A percentile compares a stretch with the other conserved stretches of the same genome.
These are phyloP conservation scores for Penaeus japonicus DNA, from an alignment of 1,140 invertebrate species.

Conservation along the genomic window DNA sequence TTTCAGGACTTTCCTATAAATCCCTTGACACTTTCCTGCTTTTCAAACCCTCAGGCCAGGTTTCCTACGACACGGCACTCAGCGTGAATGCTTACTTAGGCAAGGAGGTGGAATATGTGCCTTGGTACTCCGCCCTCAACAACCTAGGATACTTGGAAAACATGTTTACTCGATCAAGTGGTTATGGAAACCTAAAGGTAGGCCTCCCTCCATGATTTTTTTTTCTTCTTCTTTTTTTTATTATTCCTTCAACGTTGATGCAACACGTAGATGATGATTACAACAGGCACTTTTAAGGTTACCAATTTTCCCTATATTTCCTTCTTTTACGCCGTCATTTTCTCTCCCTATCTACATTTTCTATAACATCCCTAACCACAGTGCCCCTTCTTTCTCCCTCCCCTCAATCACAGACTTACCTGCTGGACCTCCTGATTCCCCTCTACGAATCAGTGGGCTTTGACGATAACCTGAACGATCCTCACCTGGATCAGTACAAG, in stretches of 20 bases:
- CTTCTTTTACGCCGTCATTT: too few species aligned
- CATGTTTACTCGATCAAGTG: constrained; percentile 18
- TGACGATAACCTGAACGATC: constrained; percentile 22
- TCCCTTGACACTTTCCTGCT: too few species aligned
- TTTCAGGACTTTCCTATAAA: background rate
- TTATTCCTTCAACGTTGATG: too few species aligned
- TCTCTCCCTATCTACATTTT: background rate
- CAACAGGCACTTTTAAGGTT: too few species aligned
- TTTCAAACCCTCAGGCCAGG: constrained; percentile 57
- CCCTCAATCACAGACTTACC: constrained; percentile 10
- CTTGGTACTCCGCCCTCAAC: constrained; percentile 45
- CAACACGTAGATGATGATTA: too few species aligned
- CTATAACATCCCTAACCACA: background rate
- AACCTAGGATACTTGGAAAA: constrained; percentile 35
- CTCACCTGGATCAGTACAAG: constrained; percentile 54
- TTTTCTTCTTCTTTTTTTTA: background rate
- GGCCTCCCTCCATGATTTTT: background rate
- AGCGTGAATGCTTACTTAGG: constrained; percentile 38
- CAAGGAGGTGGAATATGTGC: constrained; percentile 53
- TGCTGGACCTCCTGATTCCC: constrained; percentile 38
- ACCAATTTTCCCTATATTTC: too few species aligned
- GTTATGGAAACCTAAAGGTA: constrained; percentile 45
- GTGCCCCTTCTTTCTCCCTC: background rate
- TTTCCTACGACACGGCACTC: constrained; percentile 35
- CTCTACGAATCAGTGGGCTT: constrained; percentile 53